These are phyloP conservation scores for Chaetodon trifasciatus DNA, from an alignment of 2,797 vertebrate species.

Conservation along the genomic window DNA sequence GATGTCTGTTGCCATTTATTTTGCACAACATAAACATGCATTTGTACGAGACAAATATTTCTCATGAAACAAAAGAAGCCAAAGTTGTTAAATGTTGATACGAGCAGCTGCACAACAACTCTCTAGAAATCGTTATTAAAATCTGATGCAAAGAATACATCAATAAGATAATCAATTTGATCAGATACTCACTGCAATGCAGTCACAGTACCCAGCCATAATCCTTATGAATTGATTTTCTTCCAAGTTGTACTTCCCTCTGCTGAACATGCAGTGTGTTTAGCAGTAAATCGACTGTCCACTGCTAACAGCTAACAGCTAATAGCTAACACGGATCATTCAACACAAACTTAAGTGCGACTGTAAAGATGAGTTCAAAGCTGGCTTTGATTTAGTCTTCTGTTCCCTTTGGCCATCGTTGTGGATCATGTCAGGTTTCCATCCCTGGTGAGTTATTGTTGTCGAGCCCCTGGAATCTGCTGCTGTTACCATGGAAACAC, in stretches of 20 bases:
- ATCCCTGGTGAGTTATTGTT: neutral
- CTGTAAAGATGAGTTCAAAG: neutral
- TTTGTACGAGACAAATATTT: too few species aligned
- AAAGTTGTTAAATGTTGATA: too few species aligned
- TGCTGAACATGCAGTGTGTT: neutral
- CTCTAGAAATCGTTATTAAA: too few species aligned
- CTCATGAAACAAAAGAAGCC: too few species aligned
- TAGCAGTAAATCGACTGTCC: neutral
- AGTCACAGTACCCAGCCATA: neutral
- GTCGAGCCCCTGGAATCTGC: neutral
- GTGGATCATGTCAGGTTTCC: constrained; percentile 16
- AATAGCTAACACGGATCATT: neutral
- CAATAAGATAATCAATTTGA: too few species aligned
- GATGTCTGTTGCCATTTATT: too few species aligned
- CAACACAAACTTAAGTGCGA: neutral
- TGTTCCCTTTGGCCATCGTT: constrained; percentile 17
- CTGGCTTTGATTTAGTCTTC: neutral
- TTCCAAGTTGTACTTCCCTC: neutral
- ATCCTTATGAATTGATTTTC: neutral
- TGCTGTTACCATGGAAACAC: constrained; percentile 52
- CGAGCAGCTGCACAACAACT: too few species aligned
- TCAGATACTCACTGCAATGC: too few species aligned
- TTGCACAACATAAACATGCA: too few species aligned
- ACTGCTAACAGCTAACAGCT: too few species aligned
- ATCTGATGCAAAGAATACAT: too few species aligned